Evolutionary conservation across 2,888 invertebrate genomes (phyloP).

Genomic region (Hipparchia sbordonii): DNA sequence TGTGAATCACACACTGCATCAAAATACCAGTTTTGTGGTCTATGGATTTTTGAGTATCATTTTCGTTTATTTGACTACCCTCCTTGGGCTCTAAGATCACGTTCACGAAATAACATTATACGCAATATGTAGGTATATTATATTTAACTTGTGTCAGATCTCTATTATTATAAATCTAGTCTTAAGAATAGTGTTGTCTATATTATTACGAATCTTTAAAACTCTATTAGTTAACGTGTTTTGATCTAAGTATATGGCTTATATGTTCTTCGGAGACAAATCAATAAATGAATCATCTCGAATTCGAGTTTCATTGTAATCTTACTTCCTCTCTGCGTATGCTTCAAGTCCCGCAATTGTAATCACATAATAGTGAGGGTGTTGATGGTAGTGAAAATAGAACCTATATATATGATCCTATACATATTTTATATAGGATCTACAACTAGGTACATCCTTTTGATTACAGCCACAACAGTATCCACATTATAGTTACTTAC

Average conservation of each 20-base stretch:
- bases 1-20: no score
- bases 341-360: no score
- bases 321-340: background rate
- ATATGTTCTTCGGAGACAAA: constrained; percentile 72
- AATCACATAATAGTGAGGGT: no score
- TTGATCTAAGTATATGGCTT: constrained; percentile 75
- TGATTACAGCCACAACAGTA: no score
- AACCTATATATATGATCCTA: no score
- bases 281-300: constrained; percentile 77
- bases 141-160: constrained; percentile 76
- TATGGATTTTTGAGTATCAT: background rate
- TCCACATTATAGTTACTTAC: no score
- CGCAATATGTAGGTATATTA: background rate
- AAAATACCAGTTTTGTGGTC: no score
- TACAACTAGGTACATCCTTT: no score
- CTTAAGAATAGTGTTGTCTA: constrained; percentile 46
- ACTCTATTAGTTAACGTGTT: constrained; percentile 70
- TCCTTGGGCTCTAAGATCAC: background rate
- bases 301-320: constrained; percentile 65
- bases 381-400: no score
- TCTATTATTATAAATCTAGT: constrained; percentile 45
- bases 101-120: background rate
- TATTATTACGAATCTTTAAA: constrained; percentile 54
- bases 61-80: background rate
- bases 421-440: no score